Evolutionary conservation across 92 coral and sea anemone species (phyloP), one percentile per base, ranked within the genome.

Genomic region (Porites evermanni): DNA sequence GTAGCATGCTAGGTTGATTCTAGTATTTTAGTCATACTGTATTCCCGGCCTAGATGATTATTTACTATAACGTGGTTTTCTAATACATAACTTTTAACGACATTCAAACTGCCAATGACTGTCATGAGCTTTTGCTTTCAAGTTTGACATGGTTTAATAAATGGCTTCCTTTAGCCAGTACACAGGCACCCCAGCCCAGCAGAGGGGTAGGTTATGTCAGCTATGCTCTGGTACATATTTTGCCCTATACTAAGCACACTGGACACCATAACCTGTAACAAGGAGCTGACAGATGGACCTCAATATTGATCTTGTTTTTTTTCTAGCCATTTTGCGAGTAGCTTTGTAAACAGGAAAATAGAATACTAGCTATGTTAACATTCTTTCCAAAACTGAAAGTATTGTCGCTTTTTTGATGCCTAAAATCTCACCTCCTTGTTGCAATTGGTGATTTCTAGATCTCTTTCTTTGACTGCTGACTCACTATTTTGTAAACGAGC

Each of bases 341-440:
- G 21, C 67, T 63, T 63, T 63, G 67, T 20, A 16, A 20, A 16
- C 67, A 16, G 67, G n/a, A 63, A 16, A 63, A 38, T 38, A 38
- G 47, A 63, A 16, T 63, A 2, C 67, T 20, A 63, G 21, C 67
- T 63, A 63, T 2, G 0, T n/a, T 16, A 18, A 63, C 67, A 63
- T 63, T 63, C n/a, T 7, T 56, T 56, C 67, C 38, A 38, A 26
- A 12, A 26, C 19, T 14, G 67, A 44, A 12, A 52, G 14, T 18
- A n/a, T 11, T 2, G 60, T 4, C 52, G 1, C 9, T 21, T 5
- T 21, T 24, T 13, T 32, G 3, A 19, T n/a, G 54, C 5, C 9
- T 8, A 50, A 60, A 38, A 38, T 59, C 86, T 70, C 68, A 95
- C 98, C 96, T 94, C 94, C 24, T 84, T 89, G 53, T 84, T 96